These are phyloP conservation scores for Corvus hawaiiensis DNA, from an alignment of 2,113 vertebrate species.

Conservation along the genomic window DNA sequence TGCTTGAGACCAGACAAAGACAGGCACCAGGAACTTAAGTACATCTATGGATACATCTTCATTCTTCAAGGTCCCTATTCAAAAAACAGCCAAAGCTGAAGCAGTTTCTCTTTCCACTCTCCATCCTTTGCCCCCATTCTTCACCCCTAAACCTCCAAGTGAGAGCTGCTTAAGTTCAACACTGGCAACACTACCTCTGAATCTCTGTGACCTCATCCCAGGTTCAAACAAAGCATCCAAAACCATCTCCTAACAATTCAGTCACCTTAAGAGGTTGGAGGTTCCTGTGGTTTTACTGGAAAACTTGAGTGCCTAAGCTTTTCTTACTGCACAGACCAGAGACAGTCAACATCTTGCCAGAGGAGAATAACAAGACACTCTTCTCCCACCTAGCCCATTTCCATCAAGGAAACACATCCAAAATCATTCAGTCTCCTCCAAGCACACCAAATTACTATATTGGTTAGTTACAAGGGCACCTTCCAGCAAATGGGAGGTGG, in stretches of 20 bases:
- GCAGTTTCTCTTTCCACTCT: background rate
- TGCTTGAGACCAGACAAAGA: background rate
- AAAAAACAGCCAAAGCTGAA: background rate
- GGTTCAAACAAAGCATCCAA: background rate
- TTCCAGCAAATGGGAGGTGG: background rate
- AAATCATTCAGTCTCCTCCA: background rate
- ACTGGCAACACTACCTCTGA: background rate
- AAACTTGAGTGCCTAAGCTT: background rate
- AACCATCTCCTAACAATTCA: background rate
- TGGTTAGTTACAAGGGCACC: background rate
- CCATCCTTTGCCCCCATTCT: background rate
- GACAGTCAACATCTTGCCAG: background rate
- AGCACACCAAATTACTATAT: background rate
- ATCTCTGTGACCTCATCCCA: background rate
- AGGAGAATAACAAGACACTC: background rate
- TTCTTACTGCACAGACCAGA: background rate
- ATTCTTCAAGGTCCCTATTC: background rate
- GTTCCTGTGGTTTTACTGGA: background rate
- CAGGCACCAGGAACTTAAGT: background rate
- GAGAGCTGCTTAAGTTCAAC: background rate
- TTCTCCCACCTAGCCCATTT: background rate
- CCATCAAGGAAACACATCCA: background rate
- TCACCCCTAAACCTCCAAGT: background rate
- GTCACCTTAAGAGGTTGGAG: background rate
- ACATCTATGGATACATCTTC: background rate